phyloP scores from a whole-genome alignment of 30 jellyfish, hydroid and myxozoan genomes.

The Pelagia noctiluca region DNA sequence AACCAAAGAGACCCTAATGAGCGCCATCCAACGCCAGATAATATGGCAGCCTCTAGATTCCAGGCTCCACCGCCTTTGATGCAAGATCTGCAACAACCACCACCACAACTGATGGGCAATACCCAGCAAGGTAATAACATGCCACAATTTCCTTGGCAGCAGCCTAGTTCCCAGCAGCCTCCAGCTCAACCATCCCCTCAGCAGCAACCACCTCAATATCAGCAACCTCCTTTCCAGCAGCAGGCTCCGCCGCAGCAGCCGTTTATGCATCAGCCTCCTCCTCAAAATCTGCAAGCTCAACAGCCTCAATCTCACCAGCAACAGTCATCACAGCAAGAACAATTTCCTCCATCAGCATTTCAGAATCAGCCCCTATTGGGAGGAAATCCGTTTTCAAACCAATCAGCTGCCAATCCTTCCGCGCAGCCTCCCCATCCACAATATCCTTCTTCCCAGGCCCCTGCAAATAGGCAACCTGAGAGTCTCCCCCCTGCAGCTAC shows the following conservation, averaged over 20 bases:
- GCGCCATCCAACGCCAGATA: too few species aligned
- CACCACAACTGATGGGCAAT: neutral
- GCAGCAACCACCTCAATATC: neutral
- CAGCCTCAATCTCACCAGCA: slow-evolving; percentile 15
- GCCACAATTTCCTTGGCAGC: neutral
- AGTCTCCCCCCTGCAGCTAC: neutral
- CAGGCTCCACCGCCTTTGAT: too few species aligned
- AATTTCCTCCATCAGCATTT: neutral
- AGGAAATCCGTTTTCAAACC: neutral
- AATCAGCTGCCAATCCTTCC: neutral
- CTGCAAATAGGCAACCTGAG: neutral
- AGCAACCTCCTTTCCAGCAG: neutral
- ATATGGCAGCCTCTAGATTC: too few species aligned
- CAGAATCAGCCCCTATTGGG: neutral
- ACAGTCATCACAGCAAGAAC: neutral
- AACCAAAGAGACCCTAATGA: too few species aligned
- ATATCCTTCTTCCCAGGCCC: neutral
- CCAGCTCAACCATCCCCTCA: neutral
- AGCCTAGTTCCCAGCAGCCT: neutral
- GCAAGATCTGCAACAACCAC: too few species aligned
- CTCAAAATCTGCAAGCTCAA: slow-evolving; percentile 44
- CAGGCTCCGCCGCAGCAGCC: slow-evolving; percentile 1
- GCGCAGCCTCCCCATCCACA: neutral
- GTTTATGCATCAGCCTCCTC: neutral
- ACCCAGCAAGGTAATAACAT: neutral